These are phyloP conservation scores for Mesoclemmys tuberculata DNA, from an alignment of 2,113 vertebrate species.

Conservation along the genomic window DNA sequence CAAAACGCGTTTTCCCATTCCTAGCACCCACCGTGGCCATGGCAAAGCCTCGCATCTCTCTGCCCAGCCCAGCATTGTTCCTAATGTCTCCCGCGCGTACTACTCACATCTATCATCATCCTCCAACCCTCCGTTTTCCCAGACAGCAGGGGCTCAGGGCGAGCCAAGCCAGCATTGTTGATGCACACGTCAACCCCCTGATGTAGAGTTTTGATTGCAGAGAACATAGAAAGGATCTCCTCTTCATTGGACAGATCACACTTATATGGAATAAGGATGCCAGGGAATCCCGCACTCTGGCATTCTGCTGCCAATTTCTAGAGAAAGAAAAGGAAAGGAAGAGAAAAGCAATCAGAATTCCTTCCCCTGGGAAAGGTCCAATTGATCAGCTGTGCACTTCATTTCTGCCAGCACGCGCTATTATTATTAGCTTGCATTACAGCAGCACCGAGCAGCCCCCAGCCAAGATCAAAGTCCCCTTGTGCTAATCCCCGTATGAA, in stretches of 20 bases:
- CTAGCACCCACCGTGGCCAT: background rate
- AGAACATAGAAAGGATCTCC: constrained; percentile 98
- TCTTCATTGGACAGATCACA: constrained; percentile 95
- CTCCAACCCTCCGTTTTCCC: constrained; percentile 92
- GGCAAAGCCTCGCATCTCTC: background rate
- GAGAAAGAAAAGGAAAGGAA: background rate
- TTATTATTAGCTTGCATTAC: background rate
- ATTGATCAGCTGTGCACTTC: background rate
- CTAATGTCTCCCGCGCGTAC: background rate
- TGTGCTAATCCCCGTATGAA: background rate
- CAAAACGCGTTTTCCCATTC: background rate
- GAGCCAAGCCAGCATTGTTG: constrained; percentile 94
- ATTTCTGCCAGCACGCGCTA: background rate
- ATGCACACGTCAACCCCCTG: constrained; percentile 95
- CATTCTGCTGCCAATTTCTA: constrained; percentile 96
- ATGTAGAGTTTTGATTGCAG: constrained; percentile 90
- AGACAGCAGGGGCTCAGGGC: constrained; percentile 88
- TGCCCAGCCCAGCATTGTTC: background rate
- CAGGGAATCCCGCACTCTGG: constrained; percentile 92
- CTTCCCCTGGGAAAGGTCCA: fast-evolving
- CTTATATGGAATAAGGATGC: constrained; percentile 93
- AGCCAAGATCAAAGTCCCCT: background rate
- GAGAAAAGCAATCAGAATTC: constrained; percentile 43
- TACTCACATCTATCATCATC: constrained; percentile 94
- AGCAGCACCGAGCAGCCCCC: background rate